These are phyloP conservation scores for Silurus glanis DNA, from an alignment of 2,113 vertebrate species.

Conservation along the genomic window DNA sequence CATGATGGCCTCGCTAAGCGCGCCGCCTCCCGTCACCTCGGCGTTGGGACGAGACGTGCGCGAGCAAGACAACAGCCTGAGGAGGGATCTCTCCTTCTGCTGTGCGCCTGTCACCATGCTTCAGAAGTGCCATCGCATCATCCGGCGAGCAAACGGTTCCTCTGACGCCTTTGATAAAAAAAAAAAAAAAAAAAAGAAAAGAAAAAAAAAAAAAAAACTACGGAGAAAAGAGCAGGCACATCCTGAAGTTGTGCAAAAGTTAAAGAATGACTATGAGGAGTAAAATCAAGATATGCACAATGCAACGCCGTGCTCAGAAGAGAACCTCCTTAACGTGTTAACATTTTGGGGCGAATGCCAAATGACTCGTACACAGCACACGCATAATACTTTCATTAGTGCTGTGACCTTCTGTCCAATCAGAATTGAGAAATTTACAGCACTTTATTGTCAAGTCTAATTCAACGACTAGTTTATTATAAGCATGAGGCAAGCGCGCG, in stretches of 20 bases:
- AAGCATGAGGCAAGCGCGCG: neutral
- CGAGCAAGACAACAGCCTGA: constrained; percentile 58
- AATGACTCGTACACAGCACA: neutral
- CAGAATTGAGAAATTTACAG: neutral
- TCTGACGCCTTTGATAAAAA: constrained; percentile 54
- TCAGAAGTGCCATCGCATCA: constrained; percentile 54
- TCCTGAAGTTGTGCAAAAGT: constrained; percentile 49
- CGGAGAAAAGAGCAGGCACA: neutral
- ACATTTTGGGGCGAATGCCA: neutral
- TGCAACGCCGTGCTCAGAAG: too few species aligned
- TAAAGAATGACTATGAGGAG: constrained; percentile 6
- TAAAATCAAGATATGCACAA: neutral
- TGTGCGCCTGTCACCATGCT: constrained; percentile 49
- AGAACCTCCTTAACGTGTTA: too few species aligned
- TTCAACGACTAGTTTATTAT: neutral
- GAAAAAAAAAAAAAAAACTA: neutral
- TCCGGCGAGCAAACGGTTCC: constrained; percentile 45
- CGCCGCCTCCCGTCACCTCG: constrained; percentile 49
- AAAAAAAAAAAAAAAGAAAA: constrained; percentile 25
- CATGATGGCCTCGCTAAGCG: constrained; percentile 53
- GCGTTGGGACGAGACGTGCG: constrained; percentile 33
- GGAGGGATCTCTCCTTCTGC: constrained; percentile 52
- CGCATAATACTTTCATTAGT: too few species aligned
- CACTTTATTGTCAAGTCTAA: neutral
- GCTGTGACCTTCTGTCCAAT: neutral